Evolutionary conservation across 2,888 invertebrate genomes (phyloP).

Genomic region (Oxystoma pomonae): DNA sequence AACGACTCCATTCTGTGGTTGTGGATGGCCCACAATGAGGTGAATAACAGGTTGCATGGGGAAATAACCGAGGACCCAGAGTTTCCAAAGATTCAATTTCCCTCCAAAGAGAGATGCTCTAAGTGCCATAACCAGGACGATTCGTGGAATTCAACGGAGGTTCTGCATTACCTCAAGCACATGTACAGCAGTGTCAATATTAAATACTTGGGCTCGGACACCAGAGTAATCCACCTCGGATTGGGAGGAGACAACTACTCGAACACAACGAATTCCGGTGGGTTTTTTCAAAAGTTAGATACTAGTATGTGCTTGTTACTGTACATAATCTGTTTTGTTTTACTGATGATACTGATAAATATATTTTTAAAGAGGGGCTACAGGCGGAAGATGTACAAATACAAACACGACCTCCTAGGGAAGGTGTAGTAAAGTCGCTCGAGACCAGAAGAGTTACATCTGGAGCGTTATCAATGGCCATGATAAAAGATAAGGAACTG

Average conservation of each 20-base stretch:
- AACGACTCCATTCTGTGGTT: constrained; percentile 86
- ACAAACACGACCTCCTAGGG: constrained; percentile 64
- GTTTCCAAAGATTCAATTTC: constrained; percentile 88
- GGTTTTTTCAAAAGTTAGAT: constrained; percentile 40
- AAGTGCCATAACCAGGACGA: constrained; percentile 56
- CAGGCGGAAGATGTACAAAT: constrained; percentile 70
- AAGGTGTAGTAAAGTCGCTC: constrained; percentile 54
- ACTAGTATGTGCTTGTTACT: constrained; percentile 44
- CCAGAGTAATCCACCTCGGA: constrained; percentile 39
- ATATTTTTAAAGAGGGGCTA: constrained; percentile 71
- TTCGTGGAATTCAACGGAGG: constrained; percentile 60
- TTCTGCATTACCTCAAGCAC: constrained; percentile 58
- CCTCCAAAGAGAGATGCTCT: constrained; percentile 63
- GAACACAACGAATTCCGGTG: constrained; percentile 17
- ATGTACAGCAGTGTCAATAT: constrained; percentile 52
- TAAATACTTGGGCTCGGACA: constrained; percentile 49
- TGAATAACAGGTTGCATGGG: constrained; percentile 81
- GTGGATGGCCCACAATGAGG: constrained; percentile 92
- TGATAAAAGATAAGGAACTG: constrained; percentile 23
- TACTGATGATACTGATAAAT: constrained; percentile 60
- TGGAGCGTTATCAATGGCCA: neutral
- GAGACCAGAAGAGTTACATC: neutral
- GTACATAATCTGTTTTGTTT: constrained; percentile 51
- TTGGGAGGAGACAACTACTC: constrained; percentile 25
- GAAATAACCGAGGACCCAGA: constrained; percentile 87